Base-by-base conservation (phyloP, 2,888 invertebrate species). In the Erebia epiphron region DNA sequence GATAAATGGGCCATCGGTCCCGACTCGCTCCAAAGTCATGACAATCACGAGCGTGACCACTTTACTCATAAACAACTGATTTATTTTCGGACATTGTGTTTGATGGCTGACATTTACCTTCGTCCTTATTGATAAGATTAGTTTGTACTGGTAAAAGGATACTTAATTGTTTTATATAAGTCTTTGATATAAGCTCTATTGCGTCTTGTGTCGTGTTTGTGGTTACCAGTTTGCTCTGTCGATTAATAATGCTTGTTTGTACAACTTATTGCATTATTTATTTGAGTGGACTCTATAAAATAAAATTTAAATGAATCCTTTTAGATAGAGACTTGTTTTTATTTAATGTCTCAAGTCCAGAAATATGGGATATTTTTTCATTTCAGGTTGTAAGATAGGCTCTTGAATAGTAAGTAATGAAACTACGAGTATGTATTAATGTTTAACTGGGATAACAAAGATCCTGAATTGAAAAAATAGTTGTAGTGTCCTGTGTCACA, bases 11-110 rank as follows among this genome's bases (percentile, higher is more conserved):
- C 80, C 80, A 81, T 76, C 80, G 80, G 78, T 80, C 78, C 80
- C 77, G 77, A 13, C 79, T 80, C 83, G 84, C 84, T 86, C 87
- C 87, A 88, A 82, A 82, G 85, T 76, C 85, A 83, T 79, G 75
- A 79, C 83, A 86, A 91, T 92, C 92, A 92, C 92, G 92, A 91
- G 82, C 85, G 76, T 79, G 85, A 79, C 88, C 90, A 88, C 90
- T 91, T 89, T 86, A 84, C 83, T 85, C 83, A 85, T 86, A 86
- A 75, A 86, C 87, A 87, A 85, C 85, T 85, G 85, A 89, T 89
- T 90, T 88, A 86, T 88, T 89, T 88, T 88, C 77, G 83, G 82
- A 84, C 82, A 85, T 86, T 86, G 86, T 83, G 80, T 81, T 84
- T 74, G 73, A 72, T 75, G 69, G 58, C 66, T 74, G 72, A 72